Conservation (phyloP, 1,140 invertebrate genomes). For the Tetramorium parvispinum region DNA sequence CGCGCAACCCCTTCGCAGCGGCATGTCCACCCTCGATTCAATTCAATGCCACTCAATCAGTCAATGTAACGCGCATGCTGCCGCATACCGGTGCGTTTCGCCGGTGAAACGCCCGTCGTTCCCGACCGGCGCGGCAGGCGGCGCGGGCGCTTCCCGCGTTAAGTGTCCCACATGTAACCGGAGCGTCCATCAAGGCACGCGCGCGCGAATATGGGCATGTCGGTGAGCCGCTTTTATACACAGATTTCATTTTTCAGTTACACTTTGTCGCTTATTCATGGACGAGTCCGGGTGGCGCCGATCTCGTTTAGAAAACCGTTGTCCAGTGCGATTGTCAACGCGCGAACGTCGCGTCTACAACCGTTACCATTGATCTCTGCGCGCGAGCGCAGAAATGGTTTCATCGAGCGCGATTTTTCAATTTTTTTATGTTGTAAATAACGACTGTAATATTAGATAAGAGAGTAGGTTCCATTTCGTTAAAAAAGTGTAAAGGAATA, state of each 20-base stretch:
- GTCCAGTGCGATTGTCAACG: conserved; percentile 22
- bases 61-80: conserved; percentile 84
- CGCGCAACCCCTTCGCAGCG: not conserved
- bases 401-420: conserved; percentile 44
- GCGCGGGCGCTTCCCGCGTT: conserved; percentile 68
- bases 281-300: conserved; percentile 14
- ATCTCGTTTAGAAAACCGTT: conserved; percentile 23
- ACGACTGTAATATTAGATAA: not conserved
- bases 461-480: not conserved
- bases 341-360: not conserved
- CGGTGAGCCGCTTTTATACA: conserved; percentile 63
- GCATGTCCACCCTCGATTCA: conserved; percentile 81
- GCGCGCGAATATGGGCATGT: conserved; percentile 63
- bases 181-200: conserved; percentile 69
- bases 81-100: conserved; percentile 78
- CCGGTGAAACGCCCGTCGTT: conserved; percentile 75
- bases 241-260: conserved; percentile 75
- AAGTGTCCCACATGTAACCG: conserved; percentile 74
- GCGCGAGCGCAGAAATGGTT: not conserved
- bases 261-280: conserved; percentile 71
- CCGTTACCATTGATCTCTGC: conserved; percentile 17
- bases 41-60: conserved; percentile 86
- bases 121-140: conserved; percentile 53
- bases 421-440: conserved; percentile 15
- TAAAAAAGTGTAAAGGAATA: not conserved